Percentiles rank a stretch among this genome's conserved stretches.
These are phyloP conservation scores for Brienomyrus brachyistius DNA, from an alignment of 2,113 vertebrate genomes.

Conservation along the genomic window DNA sequence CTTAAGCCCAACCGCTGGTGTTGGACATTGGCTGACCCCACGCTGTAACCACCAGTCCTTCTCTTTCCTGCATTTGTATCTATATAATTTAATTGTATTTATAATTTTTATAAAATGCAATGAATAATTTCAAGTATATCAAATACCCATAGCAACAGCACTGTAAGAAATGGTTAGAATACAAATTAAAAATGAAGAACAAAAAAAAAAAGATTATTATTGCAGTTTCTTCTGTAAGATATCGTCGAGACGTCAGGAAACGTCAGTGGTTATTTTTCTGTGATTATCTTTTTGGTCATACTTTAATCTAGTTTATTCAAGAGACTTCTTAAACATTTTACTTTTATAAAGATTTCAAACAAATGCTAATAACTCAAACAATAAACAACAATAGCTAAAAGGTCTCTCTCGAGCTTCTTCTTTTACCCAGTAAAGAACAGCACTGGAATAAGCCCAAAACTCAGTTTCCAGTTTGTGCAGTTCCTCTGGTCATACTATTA, in stretches of 20 bases:
- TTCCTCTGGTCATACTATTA: background rate
- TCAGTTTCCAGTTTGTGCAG: background rate
- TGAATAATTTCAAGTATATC: background rate
- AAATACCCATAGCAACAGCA: background rate
- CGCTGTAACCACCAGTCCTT: background rate
- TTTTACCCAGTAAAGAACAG: background rate
- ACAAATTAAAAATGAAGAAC: background rate
- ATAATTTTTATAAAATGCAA: background rate
- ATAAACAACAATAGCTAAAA: background rate
- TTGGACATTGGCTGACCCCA: background rate
- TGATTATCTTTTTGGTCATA: background rate
- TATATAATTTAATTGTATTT: background rate
- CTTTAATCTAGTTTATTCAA: background rate
- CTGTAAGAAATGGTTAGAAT: background rate
- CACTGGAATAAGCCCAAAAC: background rate
- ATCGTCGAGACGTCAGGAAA: background rate
- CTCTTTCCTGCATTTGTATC: background rate
- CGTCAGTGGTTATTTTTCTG: background rate
- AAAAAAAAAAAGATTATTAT: background rate
- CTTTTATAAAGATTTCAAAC: background rate
- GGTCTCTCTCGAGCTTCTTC: background rate
- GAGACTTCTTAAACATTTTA: background rate
- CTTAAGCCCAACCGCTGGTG: background rate
- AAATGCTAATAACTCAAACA: background rate
- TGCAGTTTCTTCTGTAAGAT: background rate